Percentiles rank a stretch among this genome's conserved stretches.
Evolutionary conservation across 2,797 vertebrate species (phyloP).

Genomic region (Paedocypris micromegethes): DNA sequence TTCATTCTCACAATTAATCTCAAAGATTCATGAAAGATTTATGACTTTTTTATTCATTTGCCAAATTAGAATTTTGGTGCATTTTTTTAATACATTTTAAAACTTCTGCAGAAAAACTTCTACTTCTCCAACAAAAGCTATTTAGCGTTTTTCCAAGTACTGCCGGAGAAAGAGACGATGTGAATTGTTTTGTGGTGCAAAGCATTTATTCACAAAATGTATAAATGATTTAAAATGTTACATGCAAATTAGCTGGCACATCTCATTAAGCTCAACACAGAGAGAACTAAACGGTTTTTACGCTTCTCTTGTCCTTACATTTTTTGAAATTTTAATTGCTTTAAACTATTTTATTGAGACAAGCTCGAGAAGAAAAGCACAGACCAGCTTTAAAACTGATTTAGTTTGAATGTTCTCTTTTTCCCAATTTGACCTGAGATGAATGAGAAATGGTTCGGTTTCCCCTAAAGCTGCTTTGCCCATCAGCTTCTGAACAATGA

Average conservation of each 20-base stretch:
- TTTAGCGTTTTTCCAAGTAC: no score
- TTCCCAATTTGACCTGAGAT: slow-evolving; percentile 9
- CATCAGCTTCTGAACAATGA: slow-evolving; percentile 3
- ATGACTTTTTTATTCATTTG: not conserved
- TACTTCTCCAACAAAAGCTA: no score
- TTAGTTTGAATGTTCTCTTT: not conserved
- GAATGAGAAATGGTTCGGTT: slow-evolving; percentile 3
- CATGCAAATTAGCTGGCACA: no score
- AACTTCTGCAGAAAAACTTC: no score
- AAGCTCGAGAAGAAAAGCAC: not conserved
- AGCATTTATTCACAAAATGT: no score
- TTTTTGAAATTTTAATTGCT: not conserved
- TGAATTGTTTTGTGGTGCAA: no score
- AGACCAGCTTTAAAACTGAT: slow-evolving; percentile 15
- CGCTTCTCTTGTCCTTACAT: not conserved
- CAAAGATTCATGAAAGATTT: not conserved
- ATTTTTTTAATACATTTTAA: no score
- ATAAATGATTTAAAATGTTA: no score
- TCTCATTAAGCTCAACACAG: no score
- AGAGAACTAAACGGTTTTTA: not conserved
- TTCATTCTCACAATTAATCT: not conserved
- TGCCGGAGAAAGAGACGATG: no score
- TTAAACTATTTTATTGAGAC: slow-evolving; percentile 2
- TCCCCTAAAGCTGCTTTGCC: slow-evolving; percentile 2
- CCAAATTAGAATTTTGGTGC: no score